These are phyloP conservation scores for Gonatopus flavifemur DNA, from an alignment of 1,140 invertebrate genomes.

Conservation along the genomic window DNA sequence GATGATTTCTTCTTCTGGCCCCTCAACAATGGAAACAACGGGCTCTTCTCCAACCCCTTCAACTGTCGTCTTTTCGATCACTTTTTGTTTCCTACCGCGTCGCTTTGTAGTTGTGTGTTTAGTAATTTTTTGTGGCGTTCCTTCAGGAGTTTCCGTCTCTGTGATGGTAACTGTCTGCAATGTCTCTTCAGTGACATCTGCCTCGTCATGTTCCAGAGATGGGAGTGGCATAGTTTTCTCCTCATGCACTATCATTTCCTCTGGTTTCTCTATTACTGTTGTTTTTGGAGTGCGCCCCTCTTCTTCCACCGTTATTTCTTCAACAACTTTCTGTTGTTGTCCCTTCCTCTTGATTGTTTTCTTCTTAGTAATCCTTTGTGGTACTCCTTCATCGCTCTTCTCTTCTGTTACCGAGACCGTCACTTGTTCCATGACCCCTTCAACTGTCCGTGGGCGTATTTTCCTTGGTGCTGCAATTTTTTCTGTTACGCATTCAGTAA, in stretches of 20 bases:
- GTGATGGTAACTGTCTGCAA: slow-evolving; percentile 15
- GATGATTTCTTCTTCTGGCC: slow-evolving; percentile 27
- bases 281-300: slow-evolving; percentile 10
- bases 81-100: slow-evolving; percentile 32
- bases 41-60: slow-evolving; percentile 39
- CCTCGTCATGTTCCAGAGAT: slow-evolving; percentile 3
- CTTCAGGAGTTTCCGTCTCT: slow-evolving; percentile 26
- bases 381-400: slow-evolving; percentile 47
- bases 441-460: slow-evolving; percentile 6
- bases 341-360: slow-evolving; percentile 16
- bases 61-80: slow-evolving; percentile 44
- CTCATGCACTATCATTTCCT: slow-evolving; percentile 18
- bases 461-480: neutral
- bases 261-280: slow-evolving; percentile 14
- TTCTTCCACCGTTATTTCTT: slow-evolving; percentile 15
- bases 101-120: slow-evolving; percentile 42
- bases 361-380: slow-evolving; percentile 29
- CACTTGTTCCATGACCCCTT: slow-evolving; percentile 44
- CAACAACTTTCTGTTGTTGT: slow-evolving; percentile 17
- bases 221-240: slow-evolving; percentile 1
- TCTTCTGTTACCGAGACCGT: slow-evolving; percentile 38
- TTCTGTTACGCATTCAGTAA: neutral
- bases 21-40: slow-evolving; percentile 30
- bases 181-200: slow-evolving; percentile 21
- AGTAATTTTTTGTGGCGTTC: slow-evolving; percentile 21